Evolutionary conservation across 2,888 invertebrate genomes (phyloP), one percentile per base, ranked within the genome.

Genomic region (Dyspetes luteomarginatus): DNA sequence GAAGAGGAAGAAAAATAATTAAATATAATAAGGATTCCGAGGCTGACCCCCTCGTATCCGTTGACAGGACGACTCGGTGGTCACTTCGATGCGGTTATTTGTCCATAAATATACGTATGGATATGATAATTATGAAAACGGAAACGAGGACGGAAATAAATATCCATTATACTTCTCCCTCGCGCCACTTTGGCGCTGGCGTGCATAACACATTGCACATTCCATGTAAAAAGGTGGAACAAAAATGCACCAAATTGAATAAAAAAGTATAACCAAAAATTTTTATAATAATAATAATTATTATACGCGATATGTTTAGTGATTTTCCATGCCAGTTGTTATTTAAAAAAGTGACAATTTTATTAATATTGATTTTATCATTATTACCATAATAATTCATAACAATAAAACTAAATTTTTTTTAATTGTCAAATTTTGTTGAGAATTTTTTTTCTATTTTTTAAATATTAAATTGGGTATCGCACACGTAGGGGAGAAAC

Each of bases 71-170:
- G 15, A 19, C 17, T 17, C n/a, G 3, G n/a, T 56, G 45, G 24
- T 56, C 19, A 60, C 60, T 71, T 7, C 30, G 17, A 64, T 68
- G 45, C 73, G 28, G 28, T 68, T 45, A 50, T 75, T 64, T 68
- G 26, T 64, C 50, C 62, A 55, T 45, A 4, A 36, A 36, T 12
- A 48, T 30, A 30, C 9, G 28, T 9, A 60, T 22, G n/a, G 45
- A 36, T 30, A 71, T 60, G n/a, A 52, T 58, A 56, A 71, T 50
- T 56, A 65, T 55, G 30, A 26, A 52, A 75, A 56, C 79, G 79
- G 79, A 79, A 79, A 75, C 79, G 79, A 69, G 69, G 79, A 65
- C 56, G 50, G 48, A 71, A 75, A 45, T 72, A 60, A 68, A 75
- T 80, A 75, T 75, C n/a, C 30, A 80, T 75, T 65, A 80, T 71